phyloP scores from a whole-genome alignment of 1,140 invertebrate genomes.

The Manduca sexta region DNA sequence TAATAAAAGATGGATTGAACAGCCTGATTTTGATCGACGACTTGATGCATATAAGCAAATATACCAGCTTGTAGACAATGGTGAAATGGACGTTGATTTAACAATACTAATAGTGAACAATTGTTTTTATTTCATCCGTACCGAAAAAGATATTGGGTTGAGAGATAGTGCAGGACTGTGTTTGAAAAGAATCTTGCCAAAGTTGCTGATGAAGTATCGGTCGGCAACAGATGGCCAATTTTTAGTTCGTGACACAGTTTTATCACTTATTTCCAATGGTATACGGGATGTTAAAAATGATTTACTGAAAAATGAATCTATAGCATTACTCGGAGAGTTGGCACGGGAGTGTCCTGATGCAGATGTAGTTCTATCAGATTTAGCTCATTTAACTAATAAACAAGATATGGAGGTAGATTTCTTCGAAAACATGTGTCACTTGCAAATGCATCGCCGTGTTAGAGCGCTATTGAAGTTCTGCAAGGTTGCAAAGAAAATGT shows the following conservation, averaged over 20 bases:
- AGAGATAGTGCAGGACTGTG: conserved; percentile 84
- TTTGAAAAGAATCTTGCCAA: conserved; percentile 78
- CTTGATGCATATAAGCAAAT: conserved; percentile 83
- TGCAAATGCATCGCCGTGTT: conserved; percentile 87
- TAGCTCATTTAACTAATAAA: conserved; percentile 80
- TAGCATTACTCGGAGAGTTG: conserved; percentile 83
- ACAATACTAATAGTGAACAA: conserved; percentile 85
- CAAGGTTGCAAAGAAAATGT: conserved; percentile 73
- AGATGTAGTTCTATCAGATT: conserved; percentile 83
- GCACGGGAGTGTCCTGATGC: conserved; percentile 80
- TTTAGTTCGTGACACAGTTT: conserved; percentile 82
- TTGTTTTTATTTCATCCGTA: conserved; percentile 85
- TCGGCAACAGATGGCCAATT: conserved; percentile 74
- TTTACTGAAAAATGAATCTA: conserved; percentile 81
- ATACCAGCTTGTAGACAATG: conserved; percentile 73
- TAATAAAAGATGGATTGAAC: conserved; percentile 89
- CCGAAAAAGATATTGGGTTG: conserved; percentile 87
- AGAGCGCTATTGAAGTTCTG: conserved; percentile 84
- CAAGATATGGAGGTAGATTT: conserved; percentile 92
- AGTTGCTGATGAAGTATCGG: conserved; percentile 73
- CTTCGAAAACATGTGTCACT: conserved; percentile 93
- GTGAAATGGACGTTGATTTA: conserved; percentile 77
- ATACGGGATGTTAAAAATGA: conserved; percentile 79
- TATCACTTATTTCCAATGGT: conserved; percentile 79
- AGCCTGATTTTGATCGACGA: conserved; percentile 91